Evolutionary conservation across 2,888 invertebrate genomes (phyloP).

Genomic region (Lucinisca nassula): DNA sequence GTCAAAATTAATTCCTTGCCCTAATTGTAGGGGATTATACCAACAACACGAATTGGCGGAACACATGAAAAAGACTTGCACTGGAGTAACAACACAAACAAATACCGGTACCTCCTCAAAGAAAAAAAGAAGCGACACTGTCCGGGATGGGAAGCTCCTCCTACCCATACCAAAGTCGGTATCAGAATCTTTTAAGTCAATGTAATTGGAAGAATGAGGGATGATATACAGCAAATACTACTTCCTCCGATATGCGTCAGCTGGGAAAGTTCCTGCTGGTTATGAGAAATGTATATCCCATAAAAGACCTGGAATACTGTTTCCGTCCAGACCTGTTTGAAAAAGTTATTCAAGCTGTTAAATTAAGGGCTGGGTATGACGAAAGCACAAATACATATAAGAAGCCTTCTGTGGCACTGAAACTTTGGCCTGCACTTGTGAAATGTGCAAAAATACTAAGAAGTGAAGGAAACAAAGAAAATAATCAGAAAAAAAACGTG

Average conservation of each 20-base stretch:
- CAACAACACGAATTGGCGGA: neutral
- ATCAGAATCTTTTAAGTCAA: neutral
- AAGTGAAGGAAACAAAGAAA: too few species aligned
- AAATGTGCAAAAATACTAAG: too few species aligned
- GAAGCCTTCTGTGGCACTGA: too few species aligned
- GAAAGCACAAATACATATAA: neutral
- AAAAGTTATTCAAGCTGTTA: neutral
- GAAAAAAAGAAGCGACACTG: neutral
- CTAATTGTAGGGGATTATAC: neutral
- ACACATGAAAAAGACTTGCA: neutral
- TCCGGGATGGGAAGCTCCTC: neutral
- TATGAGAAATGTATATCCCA: neutral
- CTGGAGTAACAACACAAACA: neutral
- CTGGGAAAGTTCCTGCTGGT: neutral
- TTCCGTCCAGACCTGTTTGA: neutral
- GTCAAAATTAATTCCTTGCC: neutral
- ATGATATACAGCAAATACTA: neutral
- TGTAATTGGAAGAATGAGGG: neutral
- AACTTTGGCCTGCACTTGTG: too few species aligned
- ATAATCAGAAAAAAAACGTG: too few species aligned
- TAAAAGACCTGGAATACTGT: neutral
- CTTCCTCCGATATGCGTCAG: neutral
- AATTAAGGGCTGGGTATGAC: neutral
- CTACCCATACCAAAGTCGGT: neutral
- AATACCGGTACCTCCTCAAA: neutral